These are phyloP conservation scores for Bradypodion pumilum DNA, from an alignment of 2,797 vertebrate genomes.

Conservation along the genomic window DNA sequence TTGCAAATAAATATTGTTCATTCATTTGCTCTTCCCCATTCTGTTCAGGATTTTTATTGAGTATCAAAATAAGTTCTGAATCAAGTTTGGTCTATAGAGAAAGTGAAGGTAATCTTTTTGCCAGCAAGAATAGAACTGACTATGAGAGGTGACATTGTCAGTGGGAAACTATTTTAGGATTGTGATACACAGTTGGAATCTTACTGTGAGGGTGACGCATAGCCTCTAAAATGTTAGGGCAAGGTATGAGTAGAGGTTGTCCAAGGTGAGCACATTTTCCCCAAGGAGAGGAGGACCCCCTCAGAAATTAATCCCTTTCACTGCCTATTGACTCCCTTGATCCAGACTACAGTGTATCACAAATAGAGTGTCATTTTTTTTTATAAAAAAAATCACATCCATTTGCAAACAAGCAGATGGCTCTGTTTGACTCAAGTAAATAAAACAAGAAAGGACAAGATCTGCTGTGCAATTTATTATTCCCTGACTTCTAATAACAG, in stretches of 20 bases:
- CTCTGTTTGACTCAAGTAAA: neutral
- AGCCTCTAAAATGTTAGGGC: neutral
- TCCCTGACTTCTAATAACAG: neutral
- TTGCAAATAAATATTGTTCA: neutral
- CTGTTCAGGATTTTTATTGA: neutral
- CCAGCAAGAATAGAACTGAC: conserved; percentile 10
- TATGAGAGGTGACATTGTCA: rapidly evolving
- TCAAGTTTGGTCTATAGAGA: neutral
- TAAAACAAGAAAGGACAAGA: neutral
- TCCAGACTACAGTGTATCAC: neutral
- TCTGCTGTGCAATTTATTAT: neutral
- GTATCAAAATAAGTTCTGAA: neutral
- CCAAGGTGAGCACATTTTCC: neutral
- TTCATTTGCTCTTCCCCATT: neutral
- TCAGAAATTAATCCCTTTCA: neutral
- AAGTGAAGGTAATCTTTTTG: neutral
- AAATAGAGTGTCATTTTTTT: neutral
- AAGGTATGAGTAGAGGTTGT: neutral
- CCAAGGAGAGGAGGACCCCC: neutral
- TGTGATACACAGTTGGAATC: neutral
- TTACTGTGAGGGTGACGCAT: neutral
- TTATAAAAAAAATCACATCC: neutral
- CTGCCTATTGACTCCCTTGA: neutral
- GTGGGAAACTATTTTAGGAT: conserved; percentile 1
- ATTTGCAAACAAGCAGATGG: neutral